phyloP scores from a whole-genome alignment of 2,888 invertebrate genomes.

The Drosophila pseudotalamancana region DNA sequence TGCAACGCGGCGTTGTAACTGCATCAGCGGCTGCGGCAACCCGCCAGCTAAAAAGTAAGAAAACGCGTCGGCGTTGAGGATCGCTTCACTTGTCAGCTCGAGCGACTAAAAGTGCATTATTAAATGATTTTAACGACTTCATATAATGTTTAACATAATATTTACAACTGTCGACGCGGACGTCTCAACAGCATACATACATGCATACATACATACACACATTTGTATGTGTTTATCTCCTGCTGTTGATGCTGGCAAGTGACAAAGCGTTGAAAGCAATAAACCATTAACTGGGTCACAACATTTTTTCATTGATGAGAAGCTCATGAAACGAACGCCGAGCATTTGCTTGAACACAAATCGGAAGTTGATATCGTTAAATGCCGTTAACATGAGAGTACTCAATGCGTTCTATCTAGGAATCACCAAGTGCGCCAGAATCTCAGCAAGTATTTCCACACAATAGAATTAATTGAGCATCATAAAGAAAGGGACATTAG shows the following conservation, averaged over 20 bases:
- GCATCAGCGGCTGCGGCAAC: conserved; percentile 14
- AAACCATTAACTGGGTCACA: conserved; percentile 20
- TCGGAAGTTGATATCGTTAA: not conserved
- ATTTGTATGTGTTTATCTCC: not conserved
- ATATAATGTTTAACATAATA: conserved; percentile 80
- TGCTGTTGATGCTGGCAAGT: conserved; percentile 1
- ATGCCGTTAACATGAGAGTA: no score
- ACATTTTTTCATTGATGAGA: not conserved
- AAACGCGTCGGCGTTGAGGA: conserved; percentile 42
- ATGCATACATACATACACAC: not conserved
- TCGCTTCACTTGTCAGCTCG: conserved; percentile 71
- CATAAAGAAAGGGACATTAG: no score
- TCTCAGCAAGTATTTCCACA: no score
- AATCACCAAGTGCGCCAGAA: no score
- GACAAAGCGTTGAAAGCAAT: conserved; percentile 23
- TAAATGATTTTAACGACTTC: conserved; percentile 83
- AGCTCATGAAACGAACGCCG: not conserved
- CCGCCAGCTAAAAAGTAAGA: conserved; percentile 9
- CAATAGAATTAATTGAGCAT: no score
- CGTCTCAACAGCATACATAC: not conserved
- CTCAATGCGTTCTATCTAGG: no score
- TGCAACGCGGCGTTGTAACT: conserved; percentile 46
- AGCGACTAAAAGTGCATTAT: conserved; percentile 80
- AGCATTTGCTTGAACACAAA: not conserved
- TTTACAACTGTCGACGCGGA: conserved; percentile 46